Evolutionary conservation across 2,113 vertebrate species (phyloP), one percentile per base, ranked within the genome.

Genomic region (Alligator mississippiensis): DNA sequence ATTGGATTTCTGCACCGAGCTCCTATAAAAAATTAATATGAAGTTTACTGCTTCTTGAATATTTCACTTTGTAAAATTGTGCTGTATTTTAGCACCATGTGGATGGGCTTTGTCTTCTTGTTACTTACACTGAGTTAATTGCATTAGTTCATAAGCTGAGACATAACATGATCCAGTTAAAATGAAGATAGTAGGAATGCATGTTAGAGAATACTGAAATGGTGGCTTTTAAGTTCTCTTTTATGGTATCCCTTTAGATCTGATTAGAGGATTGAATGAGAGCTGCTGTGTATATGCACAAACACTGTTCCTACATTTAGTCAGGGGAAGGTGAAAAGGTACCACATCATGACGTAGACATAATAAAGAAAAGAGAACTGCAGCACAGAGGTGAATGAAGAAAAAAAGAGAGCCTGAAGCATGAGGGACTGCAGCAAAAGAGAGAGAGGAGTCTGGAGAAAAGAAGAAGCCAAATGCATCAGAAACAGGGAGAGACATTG

Each of bases 1-100:
- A 95, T 89, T 89, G 82, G 83, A 75, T 95, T 97, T 95, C 82
- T 93, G 80, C 61, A 75, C 74, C 92, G 85, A 93, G 93, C 80
- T 55, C 28, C 64, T 81, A 82, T 96, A 90, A 89, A 93, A 95
- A 95, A 94, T 88, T 93, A 88, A 93, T 91, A 66, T 11, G 64
- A 57, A 90, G 77, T 74, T 92, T 62, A 47, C 90, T 93, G 60
- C 82, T 91, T 86, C 64, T n/a, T 90, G 38, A 95, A 79, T 90
- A 89, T 87, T 96, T 92, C 93, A 34, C 88, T 81, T 17, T 77
- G 75, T 83, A 63, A 90, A 91, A 77, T 89, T 77, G 30, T 28
- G 38, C 77, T 75, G 57, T 16, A 16, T 87, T 90, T 63, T 28
- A 82, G 16, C 34, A 60, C 19, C 22, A n/a, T 74, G 64, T 47